phyloP scores from a whole-genome alignment of 2,888 invertebrate species.

The Acleris emargana region DNA sequence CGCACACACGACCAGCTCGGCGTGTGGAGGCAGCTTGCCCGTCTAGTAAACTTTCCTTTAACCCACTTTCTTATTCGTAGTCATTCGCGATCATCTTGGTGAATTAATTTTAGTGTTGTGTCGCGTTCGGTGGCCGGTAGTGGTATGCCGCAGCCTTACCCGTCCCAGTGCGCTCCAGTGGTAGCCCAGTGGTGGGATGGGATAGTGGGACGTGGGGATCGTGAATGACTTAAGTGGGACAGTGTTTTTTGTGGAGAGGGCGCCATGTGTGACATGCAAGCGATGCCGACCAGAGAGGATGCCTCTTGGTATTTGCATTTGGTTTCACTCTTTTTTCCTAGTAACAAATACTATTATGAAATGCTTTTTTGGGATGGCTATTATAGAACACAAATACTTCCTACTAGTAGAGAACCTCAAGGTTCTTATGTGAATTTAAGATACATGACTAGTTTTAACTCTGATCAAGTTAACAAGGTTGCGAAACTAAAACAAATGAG shows the following conservation, averaged over 20 bases:
- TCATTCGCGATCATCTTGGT: conserved; percentile 66
- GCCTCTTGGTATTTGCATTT: conserved; percentile 69
- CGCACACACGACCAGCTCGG: conserved; percentile 57
- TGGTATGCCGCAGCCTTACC: conserved; percentile 76
- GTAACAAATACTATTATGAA: conserved; percentile 3
- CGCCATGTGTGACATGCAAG: conserved; percentile 80
- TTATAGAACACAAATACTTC: too few relatives aligned
- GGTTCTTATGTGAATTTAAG: too few relatives aligned
- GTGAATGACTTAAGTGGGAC: conserved; percentile 69
- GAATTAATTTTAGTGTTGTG: conserved; percentile 72
- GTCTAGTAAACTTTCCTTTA: conserved; percentile 81
- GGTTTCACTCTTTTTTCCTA: conserved; percentile 26
- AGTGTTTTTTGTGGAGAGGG: conserved; percentile 53
- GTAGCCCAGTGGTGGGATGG: conserved; percentile 74
- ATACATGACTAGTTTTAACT: too few relatives aligned
- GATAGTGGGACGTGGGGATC: conserved; percentile 71
- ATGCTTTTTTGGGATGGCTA: not conserved
- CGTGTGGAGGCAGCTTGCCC: conserved; percentile 69
- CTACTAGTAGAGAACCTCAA: too few relatives aligned
- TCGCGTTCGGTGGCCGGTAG: conserved; percentile 69
- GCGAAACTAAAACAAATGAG: conserved; percentile 3
- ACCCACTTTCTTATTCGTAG: conserved; percentile 78
- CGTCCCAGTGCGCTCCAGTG: conserved; percentile 75
- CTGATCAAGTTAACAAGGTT: not conserved
- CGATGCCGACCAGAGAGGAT: conserved; percentile 75